Base-by-base conservation (phyloP, 2,797 vertebrate genomes). In the Hapalemur alaotrensis region DNA sequence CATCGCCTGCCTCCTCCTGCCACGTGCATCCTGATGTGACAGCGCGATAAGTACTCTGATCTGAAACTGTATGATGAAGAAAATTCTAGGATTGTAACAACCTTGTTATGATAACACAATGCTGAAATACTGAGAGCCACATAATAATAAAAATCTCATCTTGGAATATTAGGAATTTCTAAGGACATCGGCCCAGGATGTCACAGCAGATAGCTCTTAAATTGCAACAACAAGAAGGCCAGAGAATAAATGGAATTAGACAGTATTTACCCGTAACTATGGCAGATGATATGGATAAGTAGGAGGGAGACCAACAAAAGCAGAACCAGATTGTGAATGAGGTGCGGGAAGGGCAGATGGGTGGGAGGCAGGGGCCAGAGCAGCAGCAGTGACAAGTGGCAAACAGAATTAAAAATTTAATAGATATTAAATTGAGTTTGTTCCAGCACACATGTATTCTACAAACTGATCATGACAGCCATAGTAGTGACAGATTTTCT, bases 381-480 rank as follows among this genome's bases (percentile, higher is more conserved):
- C 41, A 7, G 30, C 70, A 22, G 87, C 12, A 1, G 35, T 28
- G 69, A 83, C 80, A 75, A 50, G 94, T 17, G 86, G 52, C 52
- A 95, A 95, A 89, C 76, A 82, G 46, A 91, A 85, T 93, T 84
- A 89, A 88, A 90, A 79, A 50, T 59, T 59, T 54, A 94, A 61
- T 67, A 54, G 54, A n/a, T 5, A 88, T 17, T 48, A 91, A 59
- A 85, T 61, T 18, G 43, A 90, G 84, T 91, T 82, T 69, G 75
- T 90, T 91, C 92, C 76, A 61, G 89, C 70, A 91, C 95, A 86
- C 28, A 4, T 50, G 70, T 7, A 73, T 70, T 79, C 93, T 46
- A 54, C 91, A 96, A 84, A 93, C 72, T 1, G n/a, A 43, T 0
- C 12, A 3, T 94, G 94, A 88, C 67, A 79, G 79, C 59, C 48